phyloP scores from a whole-genome alignment of 2,888 invertebrate species.

The Eustalomyia histrio region DNA sequence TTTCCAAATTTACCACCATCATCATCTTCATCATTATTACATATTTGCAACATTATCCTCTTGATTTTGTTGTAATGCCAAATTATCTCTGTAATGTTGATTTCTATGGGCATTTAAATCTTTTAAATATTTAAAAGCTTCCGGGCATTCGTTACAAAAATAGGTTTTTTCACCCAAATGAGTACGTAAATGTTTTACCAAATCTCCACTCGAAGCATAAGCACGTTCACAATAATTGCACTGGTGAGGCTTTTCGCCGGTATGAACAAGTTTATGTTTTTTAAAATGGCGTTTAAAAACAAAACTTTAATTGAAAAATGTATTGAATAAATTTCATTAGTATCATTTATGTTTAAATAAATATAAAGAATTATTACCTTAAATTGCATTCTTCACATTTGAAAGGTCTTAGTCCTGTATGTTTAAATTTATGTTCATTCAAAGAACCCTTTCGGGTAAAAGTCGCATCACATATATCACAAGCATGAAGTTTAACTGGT shows the following conservation, averaged over 20 bases:
- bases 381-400: slow-evolving; percentile 69
- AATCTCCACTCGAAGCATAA: slow-evolving; percentile 82
- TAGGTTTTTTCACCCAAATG: slow-evolving; percentile 82
- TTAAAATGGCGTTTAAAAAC: slow-evolving; percentile 81
- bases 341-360: neutral
- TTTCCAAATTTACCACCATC: too few species aligned
- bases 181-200: slow-evolving; percentile 81
- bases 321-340: too few species aligned
- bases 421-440: slow-evolving; percentile 83
- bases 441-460: slow-evolving; percentile 81
- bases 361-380: slow-evolving; percentile 57
- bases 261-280: slow-evolving; percentile 82
- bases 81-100: slow-evolving; percentile 64
- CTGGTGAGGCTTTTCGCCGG: slow-evolving; percentile 80
- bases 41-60: too few species aligned
- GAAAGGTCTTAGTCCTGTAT: slow-evolving; percentile 81
- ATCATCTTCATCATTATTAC: too few species aligned
- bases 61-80: slow-evolving; percentile 41
- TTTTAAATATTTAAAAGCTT: slow-evolving; percentile 64
- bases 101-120: slow-evolving; percentile 67
- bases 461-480: slow-evolving; percentile 82
- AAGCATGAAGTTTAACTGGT: slow-evolving; percentile 81
- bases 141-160: slow-evolving; percentile 77
- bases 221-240: slow-evolving; percentile 81
- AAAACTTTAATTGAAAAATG: slow-evolving; percentile 79